Conservation (phyloP, 2,797 vertebrate genomes). For the Mycteria americana region DNA sequence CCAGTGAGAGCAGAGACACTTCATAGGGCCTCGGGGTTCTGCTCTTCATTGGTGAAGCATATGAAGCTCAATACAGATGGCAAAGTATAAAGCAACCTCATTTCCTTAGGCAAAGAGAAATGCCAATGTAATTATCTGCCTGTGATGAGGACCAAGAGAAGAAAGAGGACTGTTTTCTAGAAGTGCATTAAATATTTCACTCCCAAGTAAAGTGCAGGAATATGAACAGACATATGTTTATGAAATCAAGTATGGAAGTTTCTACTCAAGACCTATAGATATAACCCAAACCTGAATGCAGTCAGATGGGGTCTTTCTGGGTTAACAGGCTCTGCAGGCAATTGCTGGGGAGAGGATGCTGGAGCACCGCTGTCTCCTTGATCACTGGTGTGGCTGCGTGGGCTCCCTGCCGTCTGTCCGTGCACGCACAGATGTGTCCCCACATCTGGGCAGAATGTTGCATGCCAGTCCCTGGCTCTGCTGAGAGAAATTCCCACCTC, state of each 20-base stretch:
- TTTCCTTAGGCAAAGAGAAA: background rate
- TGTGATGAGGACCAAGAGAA: background rate
- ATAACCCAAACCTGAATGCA: background rate
- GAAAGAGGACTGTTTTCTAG: background rate
- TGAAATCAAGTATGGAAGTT: background rate
- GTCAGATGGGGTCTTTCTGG: background rate
- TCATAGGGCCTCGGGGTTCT: background rate
- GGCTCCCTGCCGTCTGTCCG: rapidly evolving
- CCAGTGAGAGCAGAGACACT: background rate
- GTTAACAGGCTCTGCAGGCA: background rate
- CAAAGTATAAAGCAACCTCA: background rate
- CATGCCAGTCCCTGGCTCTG: background rate
- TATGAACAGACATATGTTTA: background rate
- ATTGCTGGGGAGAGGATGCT: background rate
- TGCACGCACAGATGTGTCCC: background rate
- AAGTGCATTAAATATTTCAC: background rate
- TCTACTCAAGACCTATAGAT: background rate
- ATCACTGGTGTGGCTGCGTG: rapidly evolving
- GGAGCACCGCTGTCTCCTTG: rapidly evolving
- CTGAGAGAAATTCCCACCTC: background rate
- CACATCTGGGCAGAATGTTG: background rate
- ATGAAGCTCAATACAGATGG: background rate
- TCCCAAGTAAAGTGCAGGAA: background rate
- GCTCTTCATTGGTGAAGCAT: background rate
- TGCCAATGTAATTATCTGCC: background rate